These are phyloP conservation scores for Andrena bucephala DNA, from an alignment of 2,888 invertebrate species.

Conservation along the genomic window DNA sequence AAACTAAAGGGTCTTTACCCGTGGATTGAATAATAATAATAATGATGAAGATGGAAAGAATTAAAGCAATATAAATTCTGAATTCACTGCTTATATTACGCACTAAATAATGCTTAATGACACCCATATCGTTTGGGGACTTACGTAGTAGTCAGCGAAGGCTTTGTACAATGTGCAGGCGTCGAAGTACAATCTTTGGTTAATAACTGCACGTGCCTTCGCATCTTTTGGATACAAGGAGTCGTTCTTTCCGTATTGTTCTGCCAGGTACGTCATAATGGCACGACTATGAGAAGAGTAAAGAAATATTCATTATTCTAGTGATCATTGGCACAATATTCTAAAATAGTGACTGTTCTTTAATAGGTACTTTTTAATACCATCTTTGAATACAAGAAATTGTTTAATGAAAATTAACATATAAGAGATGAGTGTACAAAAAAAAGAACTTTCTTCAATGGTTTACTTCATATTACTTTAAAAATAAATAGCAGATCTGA, in stretches of 20 bases:
- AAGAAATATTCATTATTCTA: not conserved
- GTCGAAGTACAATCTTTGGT: conserved; percentile 88
- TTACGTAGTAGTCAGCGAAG: conserved; percentile 87
- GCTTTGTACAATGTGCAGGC: conserved; percentile 87
- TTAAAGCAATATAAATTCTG: no score
- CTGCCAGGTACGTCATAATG: conserved; percentile 88
- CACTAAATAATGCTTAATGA: not conserved
- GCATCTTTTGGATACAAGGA: conserved; percentile 89
- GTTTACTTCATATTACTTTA: no score
- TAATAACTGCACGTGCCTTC: conserved; percentile 87
- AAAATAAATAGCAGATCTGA: no score
- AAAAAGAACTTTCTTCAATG: no score
- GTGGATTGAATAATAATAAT: no score
- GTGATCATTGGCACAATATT: not conserved
- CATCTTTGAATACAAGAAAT: not conserved
- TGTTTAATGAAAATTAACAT: no score
- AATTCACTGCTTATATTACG: not conserved
- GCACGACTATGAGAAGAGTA: conserved; percentile 87
- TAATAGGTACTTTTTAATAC: no score
- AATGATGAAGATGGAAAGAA: no score
- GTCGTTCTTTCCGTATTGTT: conserved; percentile 89
- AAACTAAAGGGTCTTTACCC: no score
- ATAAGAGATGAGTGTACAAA: no score
- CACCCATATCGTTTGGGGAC: conserved; percentile 77
- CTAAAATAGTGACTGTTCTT: not conserved